A percentile compares a stretch with the other conserved stretches of the same genome.
Evolutionary conservation across 1,140 invertebrate genomes (phyloP).

Genomic region (Drosophila auraria): DNA sequence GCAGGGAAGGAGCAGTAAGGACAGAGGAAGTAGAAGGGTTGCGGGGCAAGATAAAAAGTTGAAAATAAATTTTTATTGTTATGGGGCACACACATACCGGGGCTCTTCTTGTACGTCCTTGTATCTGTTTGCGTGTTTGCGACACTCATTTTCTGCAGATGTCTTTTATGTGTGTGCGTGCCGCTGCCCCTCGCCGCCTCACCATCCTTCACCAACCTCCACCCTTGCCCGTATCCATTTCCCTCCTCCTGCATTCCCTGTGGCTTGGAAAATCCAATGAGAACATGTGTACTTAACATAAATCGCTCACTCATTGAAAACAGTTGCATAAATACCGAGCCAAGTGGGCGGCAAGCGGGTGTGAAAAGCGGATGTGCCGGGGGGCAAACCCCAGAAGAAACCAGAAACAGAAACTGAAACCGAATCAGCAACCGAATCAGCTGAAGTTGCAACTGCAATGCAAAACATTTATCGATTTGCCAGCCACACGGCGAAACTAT

Average conservation of each 20-base stretch:
- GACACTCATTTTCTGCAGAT: slow-evolving; percentile 83
- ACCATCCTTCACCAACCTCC: neutral
- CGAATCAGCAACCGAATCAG: slow-evolving; percentile 50
- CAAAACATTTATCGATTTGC: slow-evolving; percentile 62
- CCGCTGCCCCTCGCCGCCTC: slow-evolving; percentile 2
- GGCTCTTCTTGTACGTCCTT: slow-evolving; percentile 71
- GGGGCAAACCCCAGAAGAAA: slow-evolving; percentile 27
- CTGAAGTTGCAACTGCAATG: slow-evolving; percentile 57
- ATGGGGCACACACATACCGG: slow-evolving; percentile 74
- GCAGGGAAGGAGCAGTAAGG: slow-evolving; percentile 5
- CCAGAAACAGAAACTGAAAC: slow-evolving; percentile 38
- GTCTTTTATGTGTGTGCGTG: slow-evolving; percentile 75
- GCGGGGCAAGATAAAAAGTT: slow-evolving; percentile 76
- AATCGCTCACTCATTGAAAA: slow-evolving; percentile 82
- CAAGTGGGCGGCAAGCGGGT: neutral
- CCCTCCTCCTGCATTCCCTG: slow-evolving; percentile 13
- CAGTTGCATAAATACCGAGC: slow-evolving; percentile 76
- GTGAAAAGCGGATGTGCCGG: neutral
- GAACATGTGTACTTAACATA: slow-evolving; percentile 83
- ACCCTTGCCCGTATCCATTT: slow-evolving; percentile 11
- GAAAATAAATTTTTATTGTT: slow-evolving; percentile 84
- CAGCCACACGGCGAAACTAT: slow-evolving; percentile 47
- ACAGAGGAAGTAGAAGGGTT: slow-evolving; percentile 12
- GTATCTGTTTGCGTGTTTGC: slow-evolving; percentile 82
- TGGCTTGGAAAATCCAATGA: slow-evolving; percentile 69